Conservation (phyloP, 1,140 invertebrate species). For the Euura lappo region DNA sequence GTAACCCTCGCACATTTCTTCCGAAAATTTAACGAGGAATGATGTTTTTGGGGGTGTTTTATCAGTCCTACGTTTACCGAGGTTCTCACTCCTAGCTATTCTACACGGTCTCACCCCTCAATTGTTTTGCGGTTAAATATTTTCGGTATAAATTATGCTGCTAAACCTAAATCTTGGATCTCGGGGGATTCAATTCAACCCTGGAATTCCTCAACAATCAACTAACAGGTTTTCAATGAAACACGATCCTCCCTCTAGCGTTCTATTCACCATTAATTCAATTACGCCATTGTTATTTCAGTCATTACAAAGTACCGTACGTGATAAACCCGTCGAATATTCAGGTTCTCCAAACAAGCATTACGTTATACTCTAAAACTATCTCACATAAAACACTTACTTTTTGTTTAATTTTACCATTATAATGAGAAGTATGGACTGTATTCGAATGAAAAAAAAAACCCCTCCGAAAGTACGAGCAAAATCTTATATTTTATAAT, state of each 20-base stretch:
- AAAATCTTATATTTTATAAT: too few relatives aligned
- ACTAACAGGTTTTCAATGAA: background rate
- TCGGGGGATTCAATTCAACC: background rate
- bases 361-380: too few relatives aligned
- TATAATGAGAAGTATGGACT: too few relatives aligned
- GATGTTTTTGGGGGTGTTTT: background rate
- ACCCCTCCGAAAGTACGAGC: too few relatives aligned
- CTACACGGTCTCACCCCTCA: background rate
- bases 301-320: too few relatives aligned
- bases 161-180: constrained; percentile 2
- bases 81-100: background rate
- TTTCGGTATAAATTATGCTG: constrained; percentile 3
- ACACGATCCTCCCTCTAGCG: background rate
- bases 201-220: background rate
- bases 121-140: background rate
- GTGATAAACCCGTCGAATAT: too few relatives aligned
- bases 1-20: background rate
- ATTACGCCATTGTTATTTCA: background rate
- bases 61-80: background rate
- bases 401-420: too few relatives aligned
- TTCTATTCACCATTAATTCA: background rate
- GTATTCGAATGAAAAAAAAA: too few relatives aligned
- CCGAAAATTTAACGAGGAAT: background rate
- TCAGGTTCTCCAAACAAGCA: too few relatives aligned
- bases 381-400: too few relatives aligned